Percentiles rank a stretch among this genome's conserved stretches.
phyloP scores from a whole-genome alignment of 2,797 vertebrate genomes.

The Sebastolobus altivelis region DNA sequence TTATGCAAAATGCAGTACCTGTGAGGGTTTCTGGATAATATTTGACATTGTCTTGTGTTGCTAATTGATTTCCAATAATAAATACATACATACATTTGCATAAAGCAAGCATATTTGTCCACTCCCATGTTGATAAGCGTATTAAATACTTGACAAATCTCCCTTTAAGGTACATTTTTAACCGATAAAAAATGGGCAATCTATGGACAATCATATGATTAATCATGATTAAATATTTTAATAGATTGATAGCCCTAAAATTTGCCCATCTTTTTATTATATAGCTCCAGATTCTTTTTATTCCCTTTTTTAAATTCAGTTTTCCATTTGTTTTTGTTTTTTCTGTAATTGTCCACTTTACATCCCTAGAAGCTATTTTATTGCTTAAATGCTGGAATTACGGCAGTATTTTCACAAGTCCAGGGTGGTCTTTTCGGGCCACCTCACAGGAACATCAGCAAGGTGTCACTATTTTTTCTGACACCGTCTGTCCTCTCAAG shows the following conservation, averaged over 20 bases:
- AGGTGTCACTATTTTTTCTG: constrained; percentile 43
- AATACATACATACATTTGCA: too few relatives aligned
- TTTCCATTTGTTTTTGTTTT: neutral
- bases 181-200: too few relatives aligned
- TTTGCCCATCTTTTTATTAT: neutral
- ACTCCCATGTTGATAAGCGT: too few relatives aligned
- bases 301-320: neutral
- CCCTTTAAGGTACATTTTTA: too few relatives aligned
- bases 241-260: neutral
- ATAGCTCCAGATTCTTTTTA: neutral
- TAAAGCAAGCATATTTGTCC: too few relatives aligned
- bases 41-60: too few relatives aligned
- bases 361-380: neutral
- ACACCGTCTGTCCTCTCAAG: constrained; percentile 60
- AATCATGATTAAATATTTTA: too few relatives aligned
- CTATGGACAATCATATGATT: too few relatives aligned
- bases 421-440: constrained; percentile 40
- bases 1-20: too few relatives aligned
- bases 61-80: too few relatives aligned
- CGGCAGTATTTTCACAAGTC: constrained; percentile 24
- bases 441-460: constrained; percentile 55
- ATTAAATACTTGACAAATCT: too few relatives aligned
- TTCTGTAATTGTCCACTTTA: neutral
- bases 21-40: too few relatives aligned
- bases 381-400: neutral